These are phyloP conservation scores for Drosophila putrida DNA, from an alignment of 2,888 invertebrate genomes.

Conservation along the genomic window DNA sequence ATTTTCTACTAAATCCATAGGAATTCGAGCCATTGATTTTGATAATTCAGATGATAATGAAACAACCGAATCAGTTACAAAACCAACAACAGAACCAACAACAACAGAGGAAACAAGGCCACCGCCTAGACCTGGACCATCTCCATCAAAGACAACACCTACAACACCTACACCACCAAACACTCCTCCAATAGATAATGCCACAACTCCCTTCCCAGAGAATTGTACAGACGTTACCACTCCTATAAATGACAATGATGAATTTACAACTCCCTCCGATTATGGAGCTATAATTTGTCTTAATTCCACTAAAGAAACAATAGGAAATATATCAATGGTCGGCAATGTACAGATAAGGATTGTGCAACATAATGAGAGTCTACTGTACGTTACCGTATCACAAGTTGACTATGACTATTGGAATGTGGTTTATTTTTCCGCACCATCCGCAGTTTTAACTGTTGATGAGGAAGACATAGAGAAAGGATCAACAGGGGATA, in stretches of 20 bases:
- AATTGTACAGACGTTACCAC: background rate
- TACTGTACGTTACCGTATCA: conserved; percentile 26
- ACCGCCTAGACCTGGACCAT: background rate
- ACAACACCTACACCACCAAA: background rate
- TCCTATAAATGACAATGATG: background rate
- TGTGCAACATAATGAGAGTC: conserved; percentile 9
- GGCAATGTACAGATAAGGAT: conserved; percentile 35
- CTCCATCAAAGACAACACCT: background rate
- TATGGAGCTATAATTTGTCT: conserved; percentile 15
- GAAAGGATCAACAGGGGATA: background rate
- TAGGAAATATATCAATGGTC: conserved; percentile 1
- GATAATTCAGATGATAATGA: background rate
- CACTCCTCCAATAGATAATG: background rate
- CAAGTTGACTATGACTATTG: conserved; percentile 4
- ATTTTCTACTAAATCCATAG: background rate
- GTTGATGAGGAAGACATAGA: background rate
- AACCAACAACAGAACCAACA: background rate
- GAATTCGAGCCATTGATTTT: background rate
- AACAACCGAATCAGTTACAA: no score
- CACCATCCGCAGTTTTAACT: background rate
- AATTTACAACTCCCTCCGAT: background rate
- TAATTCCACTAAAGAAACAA: background rate
- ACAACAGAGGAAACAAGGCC: background rate
- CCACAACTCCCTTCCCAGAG: background rate
- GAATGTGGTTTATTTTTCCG: conserved; percentile 42